phyloP scores from a whole-genome alignment of 2,113 vertebrate genomes.

The Melospiza melodia region DNA sequence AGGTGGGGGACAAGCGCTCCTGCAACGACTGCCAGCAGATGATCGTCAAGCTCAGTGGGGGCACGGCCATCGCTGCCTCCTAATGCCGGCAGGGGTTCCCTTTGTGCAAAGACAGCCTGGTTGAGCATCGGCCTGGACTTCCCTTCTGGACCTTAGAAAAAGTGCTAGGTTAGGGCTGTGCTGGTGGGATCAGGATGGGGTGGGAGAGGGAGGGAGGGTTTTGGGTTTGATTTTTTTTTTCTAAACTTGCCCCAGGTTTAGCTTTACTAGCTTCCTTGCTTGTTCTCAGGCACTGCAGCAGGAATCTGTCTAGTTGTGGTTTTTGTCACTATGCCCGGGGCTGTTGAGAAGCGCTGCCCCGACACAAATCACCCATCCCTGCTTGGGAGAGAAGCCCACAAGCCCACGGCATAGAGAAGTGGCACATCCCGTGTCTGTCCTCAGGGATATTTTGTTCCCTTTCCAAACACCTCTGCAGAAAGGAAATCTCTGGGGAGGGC shows the following conservation, averaged over 20 bases:
- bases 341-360: not conserved
- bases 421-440: not conserved
- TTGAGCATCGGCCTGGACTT: not conserved
- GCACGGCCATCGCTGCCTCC: slow-evolving; percentile 91
- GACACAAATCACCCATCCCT: not conserved
- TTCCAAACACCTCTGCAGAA: not conserved
- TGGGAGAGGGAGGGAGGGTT: not conserved
- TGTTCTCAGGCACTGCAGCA: not conserved
- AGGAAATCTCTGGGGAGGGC: not conserved
- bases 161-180: slow-evolving; percentile 39
- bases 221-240: not conserved
- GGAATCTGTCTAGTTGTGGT: not conserved
- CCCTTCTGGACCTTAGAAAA: not conserved
- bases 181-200: not conserved
- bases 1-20: slow-evolving; percentile 92
- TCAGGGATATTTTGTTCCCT: not conserved
- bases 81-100: not conserved
- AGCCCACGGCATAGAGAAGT: not conserved
- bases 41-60: slow-evolving; percentile 90
- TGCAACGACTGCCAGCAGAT: slow-evolving; percentile 96
- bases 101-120: not conserved
- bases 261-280: slow-evolving; percentile 12
- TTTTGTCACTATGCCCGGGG: not conserved
- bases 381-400: not conserved
- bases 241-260: slow-evolving; percentile 6